Evolutionary conservation across 2,888 invertebrate genomes (phyloP).

Genomic region (Drosophila demipolita): DNA sequence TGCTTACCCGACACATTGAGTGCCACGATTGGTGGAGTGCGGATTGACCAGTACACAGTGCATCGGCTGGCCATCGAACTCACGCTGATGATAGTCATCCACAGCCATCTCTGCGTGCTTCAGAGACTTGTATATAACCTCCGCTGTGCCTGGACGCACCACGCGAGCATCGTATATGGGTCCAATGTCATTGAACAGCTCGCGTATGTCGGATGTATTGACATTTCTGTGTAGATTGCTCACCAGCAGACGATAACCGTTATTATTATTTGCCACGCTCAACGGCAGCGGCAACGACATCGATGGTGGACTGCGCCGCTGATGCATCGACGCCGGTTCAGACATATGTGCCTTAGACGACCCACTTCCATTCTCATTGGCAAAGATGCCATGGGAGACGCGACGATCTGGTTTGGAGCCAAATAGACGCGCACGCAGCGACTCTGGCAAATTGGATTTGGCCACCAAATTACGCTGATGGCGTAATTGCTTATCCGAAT

Average conservation of each 20-base stretch:
- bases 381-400: constrained; percentile 79
- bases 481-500: constrained; percentile 56
- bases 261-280: constrained; percentile 56
- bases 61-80: constrained; percentile 97
- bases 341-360: constrained; percentile 12
- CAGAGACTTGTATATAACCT: constrained; percentile 94
- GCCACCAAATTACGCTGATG: constrained; percentile 74
- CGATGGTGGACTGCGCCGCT: constrained; percentile 38
- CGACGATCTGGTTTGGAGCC: constrained; percentile 82
- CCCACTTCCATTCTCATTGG: constrained; percentile 73
- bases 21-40: constrained; percentile 88
- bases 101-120: constrained; percentile 96
- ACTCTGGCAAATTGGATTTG: constrained; percentile 83
- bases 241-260: constrained; percentile 94
- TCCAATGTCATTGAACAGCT: constrained; percentile 97
- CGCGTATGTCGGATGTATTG: constrained; percentile 96
- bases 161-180: constrained; percentile 93
- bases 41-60: constrained; percentile 94
- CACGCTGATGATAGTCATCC: constrained; percentile 96
- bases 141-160: constrained; percentile 94
- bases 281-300: constrained; percentile 47
- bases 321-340: constrained; percentile 7
- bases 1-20: constrained; percentile 83
- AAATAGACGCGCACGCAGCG: constrained; percentile 83
- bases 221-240: constrained; percentile 95